Evolutionary conservation across 1,140 invertebrate genomes (phyloP).

Genomic region (Gonioctena quinquepunctata): DNA sequence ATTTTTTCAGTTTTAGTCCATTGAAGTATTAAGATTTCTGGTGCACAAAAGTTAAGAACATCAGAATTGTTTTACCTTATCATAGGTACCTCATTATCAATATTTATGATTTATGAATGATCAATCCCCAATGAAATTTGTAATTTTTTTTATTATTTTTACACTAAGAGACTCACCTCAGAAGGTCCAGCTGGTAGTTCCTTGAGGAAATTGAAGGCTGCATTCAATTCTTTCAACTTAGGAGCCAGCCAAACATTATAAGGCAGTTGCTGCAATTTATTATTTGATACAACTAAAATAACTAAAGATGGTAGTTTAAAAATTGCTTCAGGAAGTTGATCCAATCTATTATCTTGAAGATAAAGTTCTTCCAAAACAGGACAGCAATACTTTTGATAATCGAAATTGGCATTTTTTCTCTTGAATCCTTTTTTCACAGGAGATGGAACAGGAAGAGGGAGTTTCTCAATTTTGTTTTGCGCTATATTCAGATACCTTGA

Average conservation of each 20-base stretch:
- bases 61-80: too few species aligned
- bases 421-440: constrained; percentile 48
- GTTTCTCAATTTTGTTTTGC: constrained; percentile 82
- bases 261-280: constrained; percentile 86
- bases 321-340: constrained; percentile 76
- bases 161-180: constrained; percentile 56
- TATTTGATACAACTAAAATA: constrained; percentile 90
- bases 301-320: constrained; percentile 81
- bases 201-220: constrained; percentile 86
- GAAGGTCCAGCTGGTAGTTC: constrained; percentile 70
- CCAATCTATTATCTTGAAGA: constrained; percentile 85
- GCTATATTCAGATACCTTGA: constrained; percentile 77
- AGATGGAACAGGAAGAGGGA: constrained; percentile 60
- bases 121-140: too few species aligned
- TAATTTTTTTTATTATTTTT: too few species aligned
- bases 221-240: constrained; percentile 87
- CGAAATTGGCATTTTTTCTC: constrained; percentile 48
- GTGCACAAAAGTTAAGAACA: too few species aligned
- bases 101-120: too few species aligned
- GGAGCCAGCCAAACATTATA: constrained; percentile 89
- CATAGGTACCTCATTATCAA: too few species aligned
- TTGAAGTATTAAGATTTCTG: too few species aligned
- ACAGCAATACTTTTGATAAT: constrained; percentile 64
- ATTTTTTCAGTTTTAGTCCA: too few species aligned
- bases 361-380: constrained; percentile 88